Evolutionary conservation across 2,888 invertebrate species (phyloP).

Genomic region (Ligdia adustata): DNA sequence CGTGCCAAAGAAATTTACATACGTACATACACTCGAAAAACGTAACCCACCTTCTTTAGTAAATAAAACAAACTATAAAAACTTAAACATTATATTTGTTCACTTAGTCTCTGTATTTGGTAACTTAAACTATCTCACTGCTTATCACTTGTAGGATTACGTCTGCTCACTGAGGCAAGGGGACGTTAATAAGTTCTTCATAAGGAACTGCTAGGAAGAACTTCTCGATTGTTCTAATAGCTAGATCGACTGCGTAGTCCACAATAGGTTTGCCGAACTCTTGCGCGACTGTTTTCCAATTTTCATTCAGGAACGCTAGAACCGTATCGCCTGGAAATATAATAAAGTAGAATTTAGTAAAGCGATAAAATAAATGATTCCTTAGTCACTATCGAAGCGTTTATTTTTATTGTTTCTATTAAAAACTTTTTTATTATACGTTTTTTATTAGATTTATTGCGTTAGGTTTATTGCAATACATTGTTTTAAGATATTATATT

Average conservation of each 20-base stretch:
- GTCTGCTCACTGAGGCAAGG: conserved; percentile 52
- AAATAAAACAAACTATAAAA: conserved; percentile 18
- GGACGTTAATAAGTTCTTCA: conserved; percentile 66
- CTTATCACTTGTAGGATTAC: conserved; percentile 23
- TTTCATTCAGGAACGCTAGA: conserved; percentile 66
- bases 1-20: too few relatives aligned
- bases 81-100: conserved; percentile 8
- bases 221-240: conserved; percentile 64
- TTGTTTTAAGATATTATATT: too few relatives aligned
- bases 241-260: conserved; percentile 71
- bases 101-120: conserved; percentile 22
- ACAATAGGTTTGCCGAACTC: conserved; percentile 77
- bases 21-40: too few relatives aligned
- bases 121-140: conserved; percentile 30
- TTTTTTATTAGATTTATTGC: too few relatives aligned
- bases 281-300: conserved; percentile 68
- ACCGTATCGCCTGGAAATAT: conserved; percentile 65
- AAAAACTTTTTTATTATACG: too few relatives aligned
- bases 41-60: too few relatives aligned
- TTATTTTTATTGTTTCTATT: too few relatives aligned
- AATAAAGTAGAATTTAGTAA: too few relatives aligned
- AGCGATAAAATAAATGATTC: too few relatives aligned
- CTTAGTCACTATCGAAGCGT: too few relatives aligned
- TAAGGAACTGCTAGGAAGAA: conserved; percentile 71
- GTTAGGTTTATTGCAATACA: too few relatives aligned